These are phyloP conservation scores for Strigamia transsilvanica DNA, from an alignment of 2,888 invertebrate species.

Conservation along the genomic window DNA sequence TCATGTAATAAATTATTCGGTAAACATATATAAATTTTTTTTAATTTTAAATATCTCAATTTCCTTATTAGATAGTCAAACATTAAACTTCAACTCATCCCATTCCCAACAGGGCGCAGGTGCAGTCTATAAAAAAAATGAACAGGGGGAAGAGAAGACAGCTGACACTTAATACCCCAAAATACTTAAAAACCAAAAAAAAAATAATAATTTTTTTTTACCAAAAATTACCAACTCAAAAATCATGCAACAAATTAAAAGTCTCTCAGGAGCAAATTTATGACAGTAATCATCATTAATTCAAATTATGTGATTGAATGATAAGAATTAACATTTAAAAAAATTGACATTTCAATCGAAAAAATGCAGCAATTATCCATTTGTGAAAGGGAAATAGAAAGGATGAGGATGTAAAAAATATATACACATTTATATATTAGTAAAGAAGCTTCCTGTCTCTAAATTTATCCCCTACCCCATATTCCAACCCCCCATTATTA, in stretches of 20 bases:
- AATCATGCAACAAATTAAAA: constrained; percentile 15
- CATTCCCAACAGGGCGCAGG: constrained; percentile 27
- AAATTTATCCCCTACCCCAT: constrained; percentile 50
- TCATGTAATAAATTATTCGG: background rate
- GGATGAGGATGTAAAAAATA: constrained; percentile 32
- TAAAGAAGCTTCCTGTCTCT: constrained; percentile 48
- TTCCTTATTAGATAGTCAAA: background rate
- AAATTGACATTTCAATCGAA: constrained; percentile 13
- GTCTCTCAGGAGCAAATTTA: background rate
- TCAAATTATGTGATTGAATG: constrained; percentile 10
- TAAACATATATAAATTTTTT: background rate
- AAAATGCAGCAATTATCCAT: background rate
- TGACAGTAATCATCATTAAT: constrained; percentile 7
- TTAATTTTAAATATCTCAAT: background rate
- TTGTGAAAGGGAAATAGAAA: background rate
- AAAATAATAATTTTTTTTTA: background rate
- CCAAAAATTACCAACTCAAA: background rate
- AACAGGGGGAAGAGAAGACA: background rate
- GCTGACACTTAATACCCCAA: constrained; percentile 17
- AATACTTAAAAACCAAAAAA: too few species aligned
- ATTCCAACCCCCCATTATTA: constrained; percentile 50
- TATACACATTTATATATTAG: constrained; percentile 24
- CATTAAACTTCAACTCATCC: constrained; percentile 22
- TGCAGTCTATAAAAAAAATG: constrained; percentile 17
- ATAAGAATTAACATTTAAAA: background rate